Conservation (phyloP, 2,888 invertebrate genomes). For the Stenotaenia linearis region DNA sequence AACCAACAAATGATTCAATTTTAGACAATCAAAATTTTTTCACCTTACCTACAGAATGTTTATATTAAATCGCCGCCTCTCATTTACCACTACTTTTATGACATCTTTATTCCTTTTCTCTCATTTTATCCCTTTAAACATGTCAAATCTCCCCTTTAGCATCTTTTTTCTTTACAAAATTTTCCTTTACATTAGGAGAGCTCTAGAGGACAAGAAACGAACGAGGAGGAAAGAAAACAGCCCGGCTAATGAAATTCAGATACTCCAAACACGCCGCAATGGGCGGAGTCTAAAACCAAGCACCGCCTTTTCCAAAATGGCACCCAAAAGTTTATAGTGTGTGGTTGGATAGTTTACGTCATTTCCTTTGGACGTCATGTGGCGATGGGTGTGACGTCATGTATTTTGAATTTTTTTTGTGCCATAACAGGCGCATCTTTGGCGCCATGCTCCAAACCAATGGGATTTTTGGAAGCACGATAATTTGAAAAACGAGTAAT, state of each 20-base stretch:
- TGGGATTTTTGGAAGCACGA: background rate
- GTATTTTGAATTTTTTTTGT: background rate
- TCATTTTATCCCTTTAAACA: background rate
- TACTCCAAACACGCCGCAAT: background rate
- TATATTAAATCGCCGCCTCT: background rate
- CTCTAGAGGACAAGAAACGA: background rate
- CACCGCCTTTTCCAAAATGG: constrained; percentile 28
- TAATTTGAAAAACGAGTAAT: background rate
- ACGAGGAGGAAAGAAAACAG: background rate
- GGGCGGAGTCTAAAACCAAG: background rate
- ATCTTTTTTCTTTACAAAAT: background rate
- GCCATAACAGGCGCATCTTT: background rate
- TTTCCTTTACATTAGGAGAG: background rate
- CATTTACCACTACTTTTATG: background rate
- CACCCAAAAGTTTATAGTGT: background rate
- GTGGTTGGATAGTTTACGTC: constrained; percentile 15
- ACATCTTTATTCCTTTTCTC: background rate
- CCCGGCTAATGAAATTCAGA: constrained; percentile 5
- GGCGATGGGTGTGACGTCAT: background rate
- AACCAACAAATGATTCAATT: background rate
- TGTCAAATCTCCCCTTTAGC: background rate
- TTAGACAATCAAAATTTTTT: background rate
- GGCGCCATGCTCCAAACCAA: background rate
- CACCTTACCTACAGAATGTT: background rate
- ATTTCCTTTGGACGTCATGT: constrained; percentile 10